These are phyloP conservation scores for Ovis aries DNA, from an alignment of 2,113 vertebrate species.

Conservation along the genomic window ARS-UI_Ramb_v3.0 NC_056060.1:60880001-60880500, in stretches of 20 bases:
- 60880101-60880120: not conserved
- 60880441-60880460: not conserved
- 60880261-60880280: slow-evolving; percentile 62
- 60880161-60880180: slow-evolving; percentile 66
- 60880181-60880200: slow-evolving; percentile 73
- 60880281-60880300: slow-evolving; percentile 72
- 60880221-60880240: slow-evolving; percentile 73
- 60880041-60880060: not conserved
- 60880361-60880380: slow-evolving; percentile 14
- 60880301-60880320: slow-evolving; percentile 59
- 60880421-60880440: not conserved
- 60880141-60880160: slow-evolving; percentile 71
- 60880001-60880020: not conserved
- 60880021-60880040: not conserved
- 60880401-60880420: not conserved
- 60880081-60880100: slow-evolving; percentile 56
- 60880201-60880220: slow-evolving; percentile 64
- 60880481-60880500: not conserved
- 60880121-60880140: not conserved
- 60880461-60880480: not conserved
- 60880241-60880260: slow-evolving; percentile 71
- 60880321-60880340: slow-evolving; percentile 63
- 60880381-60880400: not conserved
- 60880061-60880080: not conserved
- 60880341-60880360: not conserved